A percentile compares a stretch with the other conserved stretches of the same genome.
These are phyloP conservation scores for Sicus ferrugineus DNA, from an alignment of 2,888 invertebrate species.

Conservation along the genomic window DNA sequence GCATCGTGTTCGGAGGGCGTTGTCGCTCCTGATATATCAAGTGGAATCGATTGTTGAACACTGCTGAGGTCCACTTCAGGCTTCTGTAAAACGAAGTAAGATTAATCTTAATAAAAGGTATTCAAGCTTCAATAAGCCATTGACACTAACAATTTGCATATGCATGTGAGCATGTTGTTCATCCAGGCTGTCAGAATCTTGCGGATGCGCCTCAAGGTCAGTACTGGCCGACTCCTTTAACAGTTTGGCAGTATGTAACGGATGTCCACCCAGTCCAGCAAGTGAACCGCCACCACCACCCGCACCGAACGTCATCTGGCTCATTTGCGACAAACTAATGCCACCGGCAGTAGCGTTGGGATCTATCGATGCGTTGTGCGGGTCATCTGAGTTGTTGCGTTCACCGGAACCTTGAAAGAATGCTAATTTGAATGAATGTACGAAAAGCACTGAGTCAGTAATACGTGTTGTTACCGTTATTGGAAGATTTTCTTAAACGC, in stretches of 20 bases:
- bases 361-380: conserved; percentile 61
- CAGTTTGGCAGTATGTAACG: conserved; percentile 61
- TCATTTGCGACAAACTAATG: conserved; percentile 66
- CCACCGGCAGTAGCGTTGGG: conserved; percentile 58
- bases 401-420: conserved; percentile 65
- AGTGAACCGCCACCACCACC: conserved; percentile 57
- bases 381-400: conserved; percentile 66
- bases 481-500: conserved; percentile 73
- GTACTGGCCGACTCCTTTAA: conserved; percentile 64
- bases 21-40: conserved; percentile 65
- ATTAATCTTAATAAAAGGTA: conserved; percentile 34
- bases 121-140: background rate
- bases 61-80: conserved; percentile 63
- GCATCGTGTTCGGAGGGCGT: conserved; percentile 64
- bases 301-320: conserved; percentile 65
- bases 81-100: conserved; percentile 52
- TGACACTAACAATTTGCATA: conserved; percentile 65
- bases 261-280: conserved; percentile 57
- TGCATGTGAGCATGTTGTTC: conserved; percentile 64
- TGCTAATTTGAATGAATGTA: background rate
- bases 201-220: conserved; percentile 66
- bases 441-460: too few relatives aligned
- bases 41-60: conserved; percentile 63
- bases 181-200: conserved; percentile 68
- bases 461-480: conserved; percentile 63